A percentile compares a stretch with the other conserved stretches of the same genome.
Conservation (phyloP, 2,113 vertebrate species). For the Cranoglanis bouderius region DNA sequence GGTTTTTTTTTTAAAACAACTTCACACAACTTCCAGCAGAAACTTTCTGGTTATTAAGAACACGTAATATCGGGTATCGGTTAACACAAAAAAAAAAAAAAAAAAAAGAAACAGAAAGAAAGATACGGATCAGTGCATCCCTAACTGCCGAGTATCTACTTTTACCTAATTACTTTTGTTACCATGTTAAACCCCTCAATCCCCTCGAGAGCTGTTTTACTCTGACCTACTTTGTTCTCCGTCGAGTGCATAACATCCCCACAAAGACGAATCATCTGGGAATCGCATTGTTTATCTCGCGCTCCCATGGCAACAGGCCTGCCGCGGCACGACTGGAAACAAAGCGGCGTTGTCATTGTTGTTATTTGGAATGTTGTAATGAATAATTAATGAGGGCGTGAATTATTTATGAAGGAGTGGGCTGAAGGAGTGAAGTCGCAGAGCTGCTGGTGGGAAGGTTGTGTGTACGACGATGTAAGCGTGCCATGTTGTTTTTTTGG, state of each 20-base stretch:
- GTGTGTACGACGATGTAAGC: background rate
- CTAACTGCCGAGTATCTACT: constrained; percentile 13
- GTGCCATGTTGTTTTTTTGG: background rate
- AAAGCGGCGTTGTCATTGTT: constrained; percentile 75
- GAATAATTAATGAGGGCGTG: constrained; percentile 74
- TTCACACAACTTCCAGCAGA: background rate
- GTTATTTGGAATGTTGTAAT: constrained; percentile 78
- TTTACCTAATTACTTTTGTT: constrained; percentile 26
- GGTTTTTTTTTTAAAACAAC: no score
- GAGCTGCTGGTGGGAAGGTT: constrained; percentile 1
- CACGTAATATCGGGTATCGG: background rate
- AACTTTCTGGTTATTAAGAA: background rate
- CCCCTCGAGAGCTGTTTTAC: constrained; percentile 28
- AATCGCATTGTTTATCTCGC: constrained; percentile 75
- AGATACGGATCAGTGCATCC: background rate
- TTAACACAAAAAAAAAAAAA: no score
- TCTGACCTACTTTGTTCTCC: constrained; percentile 46
- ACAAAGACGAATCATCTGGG: constrained; percentile 74
- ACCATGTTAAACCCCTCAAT: background rate
- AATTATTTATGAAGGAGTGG: constrained; percentile 73
- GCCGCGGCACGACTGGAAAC: constrained; percentile 70
- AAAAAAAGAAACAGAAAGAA: background rate
- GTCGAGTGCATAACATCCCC: constrained; percentile 62
- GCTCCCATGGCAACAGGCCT: constrained; percentile 71
- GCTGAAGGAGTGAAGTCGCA: constrained; percentile 33